These are phyloP conservation scores for Muraenolepis orangiensis DNA, from an alignment of 2,797 vertebrate species.

Conservation along the genomic window DNA sequence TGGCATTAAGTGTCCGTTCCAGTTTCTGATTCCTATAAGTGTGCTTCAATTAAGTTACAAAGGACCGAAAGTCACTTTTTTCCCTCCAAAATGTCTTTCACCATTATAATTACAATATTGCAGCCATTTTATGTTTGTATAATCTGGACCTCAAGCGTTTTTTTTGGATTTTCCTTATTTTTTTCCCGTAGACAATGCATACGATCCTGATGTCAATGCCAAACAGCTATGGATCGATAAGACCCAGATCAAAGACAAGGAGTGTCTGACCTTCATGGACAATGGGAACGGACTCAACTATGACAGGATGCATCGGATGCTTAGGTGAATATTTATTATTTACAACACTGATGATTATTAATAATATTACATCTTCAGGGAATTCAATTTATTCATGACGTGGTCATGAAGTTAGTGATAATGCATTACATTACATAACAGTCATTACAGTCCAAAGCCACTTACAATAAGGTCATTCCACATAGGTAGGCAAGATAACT, in stretches of 20 bases:
- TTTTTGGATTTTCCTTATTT: neutral
- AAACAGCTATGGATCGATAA: conserved; percentile 96
- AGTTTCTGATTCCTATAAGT: neutral
- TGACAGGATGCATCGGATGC: conserved; percentile 89
- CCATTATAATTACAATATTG: neutral
- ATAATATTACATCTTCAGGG: too few relatives aligned
- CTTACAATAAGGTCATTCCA: too few relatives aligned
- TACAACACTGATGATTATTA: too few relatives aligned
- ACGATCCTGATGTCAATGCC: conserved; percentile 92
- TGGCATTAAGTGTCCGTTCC: neutral
- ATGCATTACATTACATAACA: too few relatives aligned
- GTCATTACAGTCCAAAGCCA: too few relatives aligned
- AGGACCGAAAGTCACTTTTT: neutral
- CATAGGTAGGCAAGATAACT: too few relatives aligned
- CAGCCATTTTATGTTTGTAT: neutral
- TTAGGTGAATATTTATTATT: conserved; percentile 75
- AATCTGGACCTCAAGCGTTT: neutral
- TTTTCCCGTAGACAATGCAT: conserved; percentile 85
- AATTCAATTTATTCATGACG: too few relatives aligned
- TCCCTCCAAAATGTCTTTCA: neutral
- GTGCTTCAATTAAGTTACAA: neutral
- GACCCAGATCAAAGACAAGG: conserved; percentile 67
- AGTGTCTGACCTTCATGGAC: conserved; percentile 89
- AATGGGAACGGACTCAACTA: conserved; percentile 87
- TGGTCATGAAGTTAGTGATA: too few relatives aligned